Percentiles rank a stretch among this genome's conserved stretches.
These are phyloP conservation scores for Melierax canorus DNA, from an alignment of 2,113 vertebrate genomes.

Conservation along the genomic window DNA sequence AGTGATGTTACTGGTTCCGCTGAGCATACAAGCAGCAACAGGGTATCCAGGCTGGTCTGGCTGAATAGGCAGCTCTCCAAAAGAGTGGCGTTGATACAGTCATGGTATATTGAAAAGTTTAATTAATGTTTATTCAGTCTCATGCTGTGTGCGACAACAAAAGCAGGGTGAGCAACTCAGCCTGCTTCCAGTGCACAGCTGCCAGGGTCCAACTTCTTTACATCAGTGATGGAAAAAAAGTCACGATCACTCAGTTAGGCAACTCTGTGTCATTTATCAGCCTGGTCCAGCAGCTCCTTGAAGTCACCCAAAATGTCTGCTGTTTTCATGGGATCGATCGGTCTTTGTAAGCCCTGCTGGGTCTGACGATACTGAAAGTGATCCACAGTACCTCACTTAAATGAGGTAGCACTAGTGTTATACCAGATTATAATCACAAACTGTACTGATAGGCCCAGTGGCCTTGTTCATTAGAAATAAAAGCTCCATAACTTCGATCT, in stretches of 20 bases:
- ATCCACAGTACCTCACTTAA: background rate
- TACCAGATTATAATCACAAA: background rate
- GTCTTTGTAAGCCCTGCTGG: background rate
- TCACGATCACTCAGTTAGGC: background rate
- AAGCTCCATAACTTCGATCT: background rate
- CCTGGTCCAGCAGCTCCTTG: background rate
- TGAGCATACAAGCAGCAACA: background rate
- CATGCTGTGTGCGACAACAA: background rate
- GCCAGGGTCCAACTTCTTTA: background rate
- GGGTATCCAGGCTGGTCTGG: background rate
- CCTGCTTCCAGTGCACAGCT: background rate
- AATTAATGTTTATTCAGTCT: background rate
- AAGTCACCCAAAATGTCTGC: background rate
- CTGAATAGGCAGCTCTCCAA: background rate
- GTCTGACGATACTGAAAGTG: background rate
- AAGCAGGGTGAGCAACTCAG: background rate
- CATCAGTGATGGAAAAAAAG: background rate
- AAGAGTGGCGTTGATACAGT: background rate
- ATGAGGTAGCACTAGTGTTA: background rate
- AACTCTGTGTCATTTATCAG: background rate
- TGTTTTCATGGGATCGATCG: background rate
- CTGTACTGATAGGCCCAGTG: background rate
- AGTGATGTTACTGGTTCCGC: background rate
- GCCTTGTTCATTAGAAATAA: background rate
- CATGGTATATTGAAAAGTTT: background rate